phyloP scores from a whole-genome alignment of 2,888 invertebrate genomes.

The Chymomyza caudatula region DNA sequence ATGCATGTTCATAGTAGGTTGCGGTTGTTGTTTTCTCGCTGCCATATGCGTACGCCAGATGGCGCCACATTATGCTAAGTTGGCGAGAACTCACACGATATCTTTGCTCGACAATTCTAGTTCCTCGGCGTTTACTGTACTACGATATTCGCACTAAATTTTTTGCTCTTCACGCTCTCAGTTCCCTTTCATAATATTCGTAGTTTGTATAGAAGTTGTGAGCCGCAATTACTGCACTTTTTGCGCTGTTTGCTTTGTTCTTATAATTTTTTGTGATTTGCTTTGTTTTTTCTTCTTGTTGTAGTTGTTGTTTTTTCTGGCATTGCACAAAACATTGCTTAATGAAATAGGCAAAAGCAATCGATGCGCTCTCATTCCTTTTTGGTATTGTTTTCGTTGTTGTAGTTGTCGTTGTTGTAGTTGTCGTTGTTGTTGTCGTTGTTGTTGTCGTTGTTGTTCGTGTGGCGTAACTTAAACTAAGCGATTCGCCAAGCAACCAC shows the following conservation, averaged over 20 bases:
- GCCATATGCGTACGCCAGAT: too few species aligned
- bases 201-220: background rate
- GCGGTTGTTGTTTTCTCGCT: too few species aligned
- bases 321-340: slow-evolving; percentile 54
- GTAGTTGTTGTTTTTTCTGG: slow-evolving; percentile 52
- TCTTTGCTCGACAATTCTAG: too few species aligned
- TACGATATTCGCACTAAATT: slow-evolving; percentile 29
- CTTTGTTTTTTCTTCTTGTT: slow-evolving; percentile 10
- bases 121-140: slow-evolving; percentile 16
- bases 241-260: slow-evolving; percentile 11
- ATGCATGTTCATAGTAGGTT: too few species aligned
- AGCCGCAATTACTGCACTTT: background rate
- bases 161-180: background rate
- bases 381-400: slow-evolving; percentile 25
- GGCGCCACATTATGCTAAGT: too few species aligned
- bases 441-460: background rate
- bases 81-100: too few species aligned
- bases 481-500: slow-evolving; percentile 15
- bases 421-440: slow-evolving; percentile 14
- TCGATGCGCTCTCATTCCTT: slow-evolving; percentile 40
- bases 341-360: slow-evolving; percentile 62
- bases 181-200: background rate
- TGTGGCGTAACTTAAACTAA: slow-evolving; percentile 42
- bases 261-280: background rate
- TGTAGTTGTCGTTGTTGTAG: slow-evolving; percentile 18